These are phyloP conservation scores for Linnaemya tessellans DNA, from an alignment of 2,888 invertebrate species.

Conservation along the genomic window DNA sequence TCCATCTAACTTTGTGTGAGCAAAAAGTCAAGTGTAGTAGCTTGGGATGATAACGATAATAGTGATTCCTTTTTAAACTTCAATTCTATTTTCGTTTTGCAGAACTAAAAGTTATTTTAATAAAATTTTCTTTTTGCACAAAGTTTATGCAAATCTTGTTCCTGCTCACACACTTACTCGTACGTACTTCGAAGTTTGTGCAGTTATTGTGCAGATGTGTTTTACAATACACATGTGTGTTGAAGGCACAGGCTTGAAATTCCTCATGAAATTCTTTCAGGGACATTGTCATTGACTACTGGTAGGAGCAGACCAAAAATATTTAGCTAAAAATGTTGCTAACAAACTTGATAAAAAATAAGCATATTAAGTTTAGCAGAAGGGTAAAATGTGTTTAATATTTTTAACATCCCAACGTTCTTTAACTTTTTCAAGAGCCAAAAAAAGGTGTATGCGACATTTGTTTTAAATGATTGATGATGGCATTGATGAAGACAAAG, in stretches of 20 bases:
- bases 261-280: slow-evolving; percentile 9
- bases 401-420: not conserved
- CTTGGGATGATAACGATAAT: slow-evolving; percentile 44
- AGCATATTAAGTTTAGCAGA: not conserved
- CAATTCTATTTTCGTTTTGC: slow-evolving; percentile 4
- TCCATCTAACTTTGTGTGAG: slow-evolving; percentile 30
- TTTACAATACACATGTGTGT: slow-evolving; percentile 49
- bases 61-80: slow-evolving; percentile 28
- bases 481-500: slow-evolving; percentile 71
- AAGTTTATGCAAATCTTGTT: slow-evolving; percentile 66
- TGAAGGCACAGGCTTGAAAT: slow-evolving; percentile 15
- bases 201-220: not conserved
- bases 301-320: not conserved
- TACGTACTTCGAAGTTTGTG: not conserved
- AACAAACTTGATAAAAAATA: not conserved
- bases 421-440: not conserved
- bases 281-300: not conserved
- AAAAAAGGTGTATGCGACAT: slow-evolving; percentile 56
- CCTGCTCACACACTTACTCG: slow-evolving; percentile 9
- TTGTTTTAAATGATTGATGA: slow-evolving; percentile 70
- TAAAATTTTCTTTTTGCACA: slow-evolving; percentile 61
- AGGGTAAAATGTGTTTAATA: slow-evolving; percentile 1
- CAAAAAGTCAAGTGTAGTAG: slow-evolving; percentile 31
- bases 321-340: not conserved
- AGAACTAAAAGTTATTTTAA: slow-evolving; percentile 62